Evolutionary conservation across 2,797 vertebrate species (phyloP), one percentile per base, ranked within the genome.

Genomic region (Eidolon dupreanum): DNA sequence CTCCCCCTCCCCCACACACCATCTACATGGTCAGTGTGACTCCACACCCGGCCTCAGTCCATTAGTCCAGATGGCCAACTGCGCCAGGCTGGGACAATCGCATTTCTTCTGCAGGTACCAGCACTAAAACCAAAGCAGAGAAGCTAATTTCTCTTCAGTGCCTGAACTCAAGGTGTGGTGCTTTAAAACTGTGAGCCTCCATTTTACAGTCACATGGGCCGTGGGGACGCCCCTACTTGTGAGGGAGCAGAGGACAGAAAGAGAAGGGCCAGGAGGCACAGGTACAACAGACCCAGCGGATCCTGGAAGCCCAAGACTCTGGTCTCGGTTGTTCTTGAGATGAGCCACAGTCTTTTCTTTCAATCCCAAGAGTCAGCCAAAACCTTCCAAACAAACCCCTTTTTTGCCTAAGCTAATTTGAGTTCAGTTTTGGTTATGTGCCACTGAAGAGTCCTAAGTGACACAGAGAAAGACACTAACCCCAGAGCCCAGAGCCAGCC

Each of bases 361-460:
- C 77, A 16, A 20, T 51, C 31, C 33, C 26, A 36, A 59, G 41
- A 26, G 11, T 87, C 36, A 51, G 38, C 20, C 11, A 55, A 63
- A 81, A 20, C 26, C 28, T 93, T 77, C 51, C 26, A 55, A 75
- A 87, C 1, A 46, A 82, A 53, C 6, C 6, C 2, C 43, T 22
- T n/a, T 83, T 78, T 53, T 65, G 11, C 61, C 70, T 71, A 43
- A 82, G 65, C 53, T 93, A 46, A 3, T 59, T 57, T 77, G 51
- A 83, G 11, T 71, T 82, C 16, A 43, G 38, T 59, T 88, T 88
- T 88, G 73, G 57, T 78, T 70, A 66, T 19, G 31, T 38, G 59
- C 20, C 55, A 68, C 70, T 74, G 28, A 83, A 77, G 55, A 55
- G n/a, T 61, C 59, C 41, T 83, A n/a, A 65, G 36, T 19, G 36